Conservation (phyloP, 2,888 invertebrate species). For the Catocala fraxini region DNA sequence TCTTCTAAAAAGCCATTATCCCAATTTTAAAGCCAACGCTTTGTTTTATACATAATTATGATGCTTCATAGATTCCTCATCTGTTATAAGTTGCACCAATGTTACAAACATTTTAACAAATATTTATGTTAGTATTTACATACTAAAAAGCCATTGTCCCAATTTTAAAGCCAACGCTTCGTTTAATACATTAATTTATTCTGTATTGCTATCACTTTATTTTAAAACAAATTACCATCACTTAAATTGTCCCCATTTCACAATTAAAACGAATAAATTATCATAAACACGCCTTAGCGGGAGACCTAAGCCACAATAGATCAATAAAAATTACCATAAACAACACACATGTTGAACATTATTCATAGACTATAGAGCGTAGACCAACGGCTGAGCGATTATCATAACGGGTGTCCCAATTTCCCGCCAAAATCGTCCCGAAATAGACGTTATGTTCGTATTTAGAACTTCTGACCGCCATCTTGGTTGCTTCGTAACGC, state of each 20-base stretch:
- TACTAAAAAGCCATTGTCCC: too few relatives aligned
- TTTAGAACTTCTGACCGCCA: slow-evolving; percentile 56
- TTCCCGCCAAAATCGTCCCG: slow-evolving; percentile 59
- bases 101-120: too few relatives aligned
- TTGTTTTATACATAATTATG: too few relatives aligned
- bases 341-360: slow-evolving; percentile 37
- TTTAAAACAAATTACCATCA: slow-evolving; percentile 1
- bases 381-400: slow-evolving; percentile 34
- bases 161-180: too few relatives aligned
- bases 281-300: slow-evolving; percentile 11
- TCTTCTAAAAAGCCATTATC: too few relatives aligned
- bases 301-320: slow-evolving; percentile 17
- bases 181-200: too few relatives aligned
- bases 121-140: too few relatives aligned
- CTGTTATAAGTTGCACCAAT: too few relatives aligned
- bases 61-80: too few relatives aligned
- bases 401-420: slow-evolving; percentile 52
- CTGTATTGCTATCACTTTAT: too few relatives aligned
- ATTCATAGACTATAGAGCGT: slow-evolving; percentile 16
- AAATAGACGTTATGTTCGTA: slow-evolving; percentile 60
- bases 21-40: too few relatives aligned
- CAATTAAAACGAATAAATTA: slow-evolving; percentile 3
- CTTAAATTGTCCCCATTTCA: slow-evolving; percentile 3
- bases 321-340: slow-evolving; percentile 13
- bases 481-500: slow-evolving; percentile 43